Percentiles rank a stretch among this genome's conserved stretches.
Evolutionary conservation across 2,797 vertebrate species (phyloP).

Genomic region (Bufotes viridis): DNA sequence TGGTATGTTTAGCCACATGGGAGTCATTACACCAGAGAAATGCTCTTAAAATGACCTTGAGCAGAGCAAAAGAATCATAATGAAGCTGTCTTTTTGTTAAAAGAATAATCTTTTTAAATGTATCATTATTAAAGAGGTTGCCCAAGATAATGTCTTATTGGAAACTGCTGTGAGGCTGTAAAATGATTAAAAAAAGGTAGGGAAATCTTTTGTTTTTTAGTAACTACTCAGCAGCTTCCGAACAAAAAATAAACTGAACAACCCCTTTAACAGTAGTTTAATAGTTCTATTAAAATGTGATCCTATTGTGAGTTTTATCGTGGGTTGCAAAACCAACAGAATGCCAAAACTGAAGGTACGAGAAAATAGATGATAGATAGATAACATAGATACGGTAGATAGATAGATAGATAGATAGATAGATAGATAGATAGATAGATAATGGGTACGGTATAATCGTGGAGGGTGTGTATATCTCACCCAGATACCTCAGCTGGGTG

Average conservation of each 20-base stretch:
- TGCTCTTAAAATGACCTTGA: background rate
- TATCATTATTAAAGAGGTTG: too few species aligned
- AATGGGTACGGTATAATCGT: too few species aligned
- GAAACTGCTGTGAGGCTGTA: too few species aligned
- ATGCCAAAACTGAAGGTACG: background rate
- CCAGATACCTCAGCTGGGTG: too few species aligned
- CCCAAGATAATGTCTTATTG: too few species aligned
- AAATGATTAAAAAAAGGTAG: too few species aligned
- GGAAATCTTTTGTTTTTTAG: too few species aligned
- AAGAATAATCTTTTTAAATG: background rate
- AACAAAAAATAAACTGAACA: too few species aligned
- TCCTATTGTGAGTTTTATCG: background rate
- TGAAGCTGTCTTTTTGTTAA: background rate
- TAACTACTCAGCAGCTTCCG: too few species aligned
- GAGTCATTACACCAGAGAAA: background rate
- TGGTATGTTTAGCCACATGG: background rate
- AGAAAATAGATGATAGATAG: background rate
- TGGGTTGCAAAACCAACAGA: background rate
- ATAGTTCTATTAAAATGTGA: background rate
- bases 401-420: slow-evolving; percentile 9
- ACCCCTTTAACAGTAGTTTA: background rate
- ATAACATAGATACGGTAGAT: background rate
- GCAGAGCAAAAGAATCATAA: background rate
- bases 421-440: slow-evolving; percentile 1
- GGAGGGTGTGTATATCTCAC: too few species aligned